Evolutionary conservation across 2,888 invertebrate genomes (phyloP).

Genomic region (Lypha dubia): DNA sequence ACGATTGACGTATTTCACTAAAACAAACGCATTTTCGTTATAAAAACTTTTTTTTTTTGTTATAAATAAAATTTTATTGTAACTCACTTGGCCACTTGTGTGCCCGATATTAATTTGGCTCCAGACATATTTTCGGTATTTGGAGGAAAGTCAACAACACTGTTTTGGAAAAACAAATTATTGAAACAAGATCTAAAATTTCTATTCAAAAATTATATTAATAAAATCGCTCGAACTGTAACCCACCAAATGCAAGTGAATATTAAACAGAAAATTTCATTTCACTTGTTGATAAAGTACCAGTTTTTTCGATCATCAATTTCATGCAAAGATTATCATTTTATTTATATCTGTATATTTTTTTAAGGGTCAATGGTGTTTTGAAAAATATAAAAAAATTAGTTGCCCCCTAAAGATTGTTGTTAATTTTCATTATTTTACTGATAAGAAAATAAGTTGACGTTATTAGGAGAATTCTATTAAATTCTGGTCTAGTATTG

Average conservation of each 20-base stretch:
- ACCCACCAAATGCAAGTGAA: slow-evolving; percentile 49
- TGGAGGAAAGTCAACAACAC: slow-evolving; percentile 53
- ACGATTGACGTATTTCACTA: slow-evolving; percentile 89
- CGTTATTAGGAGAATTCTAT: slow-evolving; percentile 13
- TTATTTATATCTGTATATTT: slow-evolving; percentile 19
- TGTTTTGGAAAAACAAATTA: slow-evolving; percentile 40
- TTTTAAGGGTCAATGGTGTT: slow-evolving; percentile 49
- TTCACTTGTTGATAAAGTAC: neutral
- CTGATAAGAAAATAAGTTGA: slow-evolving; percentile 47
- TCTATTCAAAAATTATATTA: neutral
- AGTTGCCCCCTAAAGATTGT: slow-evolving; percentile 20
- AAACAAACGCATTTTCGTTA: no score
- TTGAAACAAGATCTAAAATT: neutral
- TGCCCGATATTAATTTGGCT: slow-evolving; percentile 87
- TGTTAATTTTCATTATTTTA: neutral
- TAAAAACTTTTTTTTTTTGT: no score
- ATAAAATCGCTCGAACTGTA: slow-evolving; percentile 44
- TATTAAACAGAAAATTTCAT: slow-evolving; percentile 39
- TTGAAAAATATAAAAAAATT: slow-evolving; percentile 30
- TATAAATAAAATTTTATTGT: neutral
- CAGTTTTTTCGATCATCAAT: slow-evolving; percentile 27
- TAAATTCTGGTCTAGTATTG: neutral
- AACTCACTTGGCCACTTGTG: slow-evolving; percentile 87
- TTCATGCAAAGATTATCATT: slow-evolving; percentile 60
- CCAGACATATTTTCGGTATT: slow-evolving; percentile 78